Percentiles rank a stretch among this genome's conserved stretches.
phyloP scores from a whole-genome alignment of 1,140 invertebrate genomes.

The Bathynomus jamesi region DNA sequence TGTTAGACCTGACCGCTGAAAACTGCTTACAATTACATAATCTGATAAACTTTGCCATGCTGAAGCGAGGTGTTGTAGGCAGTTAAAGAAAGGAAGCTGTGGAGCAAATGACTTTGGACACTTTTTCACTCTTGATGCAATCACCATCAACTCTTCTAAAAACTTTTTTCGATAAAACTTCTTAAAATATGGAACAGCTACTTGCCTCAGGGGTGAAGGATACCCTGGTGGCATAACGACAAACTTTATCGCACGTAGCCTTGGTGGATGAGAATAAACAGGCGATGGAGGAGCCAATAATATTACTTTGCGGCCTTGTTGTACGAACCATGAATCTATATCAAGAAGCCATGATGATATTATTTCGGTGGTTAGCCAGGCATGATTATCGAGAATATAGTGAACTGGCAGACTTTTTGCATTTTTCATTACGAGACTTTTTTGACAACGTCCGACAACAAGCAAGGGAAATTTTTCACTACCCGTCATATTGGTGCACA shows the following conservation, averaged over 20 bases:
- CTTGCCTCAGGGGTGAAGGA: conserved; percentile 19
- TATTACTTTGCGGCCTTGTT: conserved; percentile 29
- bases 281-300: conserved; percentile 25
- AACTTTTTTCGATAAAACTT: conserved; percentile 22
- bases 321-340: conserved; percentile 35
- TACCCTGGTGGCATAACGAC: conserved; percentile 4
- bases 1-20: conserved; percentile 23
- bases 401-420: conserved; percentile 30
- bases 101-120: not conserved
- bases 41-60: conserved; percentile 32
- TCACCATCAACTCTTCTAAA: conserved; percentile 8
- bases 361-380: conserved; percentile 33
- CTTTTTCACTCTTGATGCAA: not conserved
- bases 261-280: conserved; percentile 26
- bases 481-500: conserved; percentile 32
- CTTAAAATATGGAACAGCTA: conserved; percentile 22
- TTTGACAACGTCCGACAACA: conserved; percentile 25
- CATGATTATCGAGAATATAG: conserved; percentile 28
- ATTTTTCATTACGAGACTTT: conserved; percentile 12
- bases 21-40: conserved; percentile 22
- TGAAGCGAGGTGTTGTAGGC: conserved; percentile 23
- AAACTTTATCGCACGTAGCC: conserved; percentile 4
- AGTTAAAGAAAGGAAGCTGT: conserved; percentile 6
- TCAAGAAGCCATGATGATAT: conserved; percentile 33
- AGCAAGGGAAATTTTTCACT: conserved; percentile 34